Percentiles rank a stretch among this genome's conserved stretches.
phyloP scores from a whole-genome alignment of 2,113 vertebrate genomes.

The Zosterops hypoxanthus region DNA sequence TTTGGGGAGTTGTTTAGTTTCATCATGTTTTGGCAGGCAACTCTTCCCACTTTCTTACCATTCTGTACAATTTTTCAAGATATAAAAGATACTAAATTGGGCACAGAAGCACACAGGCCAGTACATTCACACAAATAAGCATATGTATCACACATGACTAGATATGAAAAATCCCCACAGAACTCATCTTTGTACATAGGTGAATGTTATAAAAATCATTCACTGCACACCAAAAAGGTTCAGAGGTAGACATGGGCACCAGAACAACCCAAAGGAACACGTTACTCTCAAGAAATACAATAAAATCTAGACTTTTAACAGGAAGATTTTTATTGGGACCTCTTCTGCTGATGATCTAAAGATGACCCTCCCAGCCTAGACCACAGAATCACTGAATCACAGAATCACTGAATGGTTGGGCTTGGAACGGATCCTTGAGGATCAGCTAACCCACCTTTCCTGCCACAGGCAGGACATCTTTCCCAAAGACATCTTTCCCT shows the following conservation, averaged over 20 bases:
- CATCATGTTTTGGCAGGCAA: not conserved
- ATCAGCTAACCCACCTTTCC: not conserved
- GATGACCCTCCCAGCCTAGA: not conserved
- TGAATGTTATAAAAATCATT: not conserved
- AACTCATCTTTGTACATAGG: not conserved
- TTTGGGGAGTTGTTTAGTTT: not conserved
- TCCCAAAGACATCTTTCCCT: not conserved
- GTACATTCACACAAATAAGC: not conserved
- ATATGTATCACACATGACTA: not conserved
- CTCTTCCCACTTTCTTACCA: not conserved
- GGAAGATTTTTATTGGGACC: not conserved
- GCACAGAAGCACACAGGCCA: not conserved
- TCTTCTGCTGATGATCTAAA: not conserved
- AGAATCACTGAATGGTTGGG: not conserved
- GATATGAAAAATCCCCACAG: not conserved
- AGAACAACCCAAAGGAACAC: not conserved
- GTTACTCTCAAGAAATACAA: not conserved
- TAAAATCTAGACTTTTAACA: not conserved
- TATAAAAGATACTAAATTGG: not conserved
- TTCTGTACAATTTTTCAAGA: not conserved
- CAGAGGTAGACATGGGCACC: not conserved
- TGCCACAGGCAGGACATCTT: not conserved
- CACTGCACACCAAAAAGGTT: not conserved
- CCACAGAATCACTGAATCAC: not conserved
- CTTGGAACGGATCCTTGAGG: not conserved